phyloP scores from a whole-genome alignment of 2,113 vertebrate genomes.

The Psittacara wagleri region DNA sequence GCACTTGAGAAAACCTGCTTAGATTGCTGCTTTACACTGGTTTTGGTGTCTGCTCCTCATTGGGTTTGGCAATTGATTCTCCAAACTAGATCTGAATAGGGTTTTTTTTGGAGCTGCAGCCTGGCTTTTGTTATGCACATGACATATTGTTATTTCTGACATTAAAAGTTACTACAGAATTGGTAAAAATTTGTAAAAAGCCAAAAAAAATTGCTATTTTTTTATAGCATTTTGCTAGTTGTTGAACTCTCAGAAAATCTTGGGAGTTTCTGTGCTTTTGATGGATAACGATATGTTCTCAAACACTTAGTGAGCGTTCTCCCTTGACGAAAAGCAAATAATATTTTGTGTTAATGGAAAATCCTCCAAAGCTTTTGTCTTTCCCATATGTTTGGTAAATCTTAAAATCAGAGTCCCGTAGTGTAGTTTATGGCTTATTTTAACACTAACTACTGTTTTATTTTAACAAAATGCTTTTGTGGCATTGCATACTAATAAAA shows the following conservation, averaged over 20 bases:
- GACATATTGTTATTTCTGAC: not conserved
- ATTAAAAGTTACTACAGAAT: not conserved
- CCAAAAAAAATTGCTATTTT: not conserved
- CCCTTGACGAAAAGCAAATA: slow-evolving; percentile 32
- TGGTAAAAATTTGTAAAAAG: not conserved
- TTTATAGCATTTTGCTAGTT: not conserved
- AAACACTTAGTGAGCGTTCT: slow-evolving; percentile 14
- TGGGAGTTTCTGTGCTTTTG: slow-evolving; percentile 30
- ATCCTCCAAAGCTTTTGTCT: slow-evolving; percentile 4
- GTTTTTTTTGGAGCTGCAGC: not conserved
- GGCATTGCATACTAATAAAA: slow-evolving; percentile 33
- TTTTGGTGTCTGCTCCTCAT: not conserved
- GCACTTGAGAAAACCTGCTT: not conserved
- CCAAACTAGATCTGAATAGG: not conserved
- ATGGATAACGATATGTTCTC: slow-evolving; percentile 20
- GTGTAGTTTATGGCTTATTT: slow-evolving; percentile 47
- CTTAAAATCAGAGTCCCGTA: slow-evolving; percentile 26
- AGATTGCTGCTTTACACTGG: not conserved
- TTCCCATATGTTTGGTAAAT: slow-evolving; percentile 42
- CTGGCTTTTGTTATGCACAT: too few species aligned
- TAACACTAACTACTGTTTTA: slow-evolving; percentile 43
- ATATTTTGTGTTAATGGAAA: slow-evolving; percentile 54
- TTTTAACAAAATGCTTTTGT: slow-evolving; percentile 56
- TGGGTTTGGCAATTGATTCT: not conserved
- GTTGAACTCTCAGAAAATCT: slow-evolving; percentile 20